Evolutionary conservation across 2,797 vertebrate genomes (phyloP), one percentile per base, ranked within the genome.

Genomic region (Chloroceryle amazona): DNA sequence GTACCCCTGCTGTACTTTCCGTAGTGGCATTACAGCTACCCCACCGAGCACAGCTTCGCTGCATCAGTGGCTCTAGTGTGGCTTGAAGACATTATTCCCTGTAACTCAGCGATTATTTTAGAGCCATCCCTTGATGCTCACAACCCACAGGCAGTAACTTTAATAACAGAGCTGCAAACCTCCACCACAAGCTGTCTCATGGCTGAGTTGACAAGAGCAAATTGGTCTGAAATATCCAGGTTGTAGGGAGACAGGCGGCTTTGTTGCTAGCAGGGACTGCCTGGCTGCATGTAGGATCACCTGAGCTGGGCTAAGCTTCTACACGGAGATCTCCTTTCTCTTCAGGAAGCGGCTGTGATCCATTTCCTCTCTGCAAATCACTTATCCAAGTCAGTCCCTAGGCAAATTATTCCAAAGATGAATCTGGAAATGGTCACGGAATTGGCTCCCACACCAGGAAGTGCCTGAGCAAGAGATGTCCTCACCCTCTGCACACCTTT

Each of bases 131-230:
- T 86, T 2, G 47, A 41, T 72, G 81, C 84, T 89, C 95, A 62
- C 92, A 75, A 71, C 83, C 92, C 86, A 94, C 75, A 79, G 90
- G 87, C 83, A 94, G 84, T 28, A 58, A 82, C 80, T 88, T 94
- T 54, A 79, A 94, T 49, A 88, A 90, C 33, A 20, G 92, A 90
- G 80, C 83, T 93, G 87, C 79, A 88, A 86, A 89, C 71, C 84
- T 66, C 75, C 90, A 85, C 75, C 72, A 29, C 37, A 42, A 58
- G 57, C 90, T 89, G 84, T 82, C 83, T 90, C 39, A 15, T 54
- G 75, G 84, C 67, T 71, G 75, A 88, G 62, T 6, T 94, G 92
- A 90, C 57, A 52, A n/a, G 83, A 88, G 80, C 80, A 89, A 79
- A 91, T 82, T 86, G 92, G 58, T 65, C 80, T 92, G 90, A 71